Percentiles rank a stretch among this genome's conserved stretches.
Conservation (phyloP, 2,888 invertebrate genomes). For the Reticulitermes lucifugus region DNA sequence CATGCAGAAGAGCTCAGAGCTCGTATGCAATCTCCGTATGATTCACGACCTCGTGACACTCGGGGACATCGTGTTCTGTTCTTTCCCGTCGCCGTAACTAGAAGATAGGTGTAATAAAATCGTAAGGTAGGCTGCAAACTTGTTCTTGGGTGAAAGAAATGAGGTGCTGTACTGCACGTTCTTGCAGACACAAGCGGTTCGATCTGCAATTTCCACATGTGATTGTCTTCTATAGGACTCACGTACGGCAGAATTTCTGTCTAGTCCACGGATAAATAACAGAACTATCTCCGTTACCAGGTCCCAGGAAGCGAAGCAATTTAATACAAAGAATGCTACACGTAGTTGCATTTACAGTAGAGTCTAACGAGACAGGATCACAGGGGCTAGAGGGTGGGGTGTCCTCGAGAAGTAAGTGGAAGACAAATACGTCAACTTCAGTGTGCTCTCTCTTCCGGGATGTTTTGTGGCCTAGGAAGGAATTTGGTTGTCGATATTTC, state of each 20-base stretch:
- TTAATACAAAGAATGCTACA: too few relatives aligned
- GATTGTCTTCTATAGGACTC: not conserved
- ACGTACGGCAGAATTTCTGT: not conserved
- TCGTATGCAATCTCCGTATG: conserved; percentile 1
- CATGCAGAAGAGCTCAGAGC: not conserved
- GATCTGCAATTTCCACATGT: too few relatives aligned
- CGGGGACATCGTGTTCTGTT: conserved; percentile 37
- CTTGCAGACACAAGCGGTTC: not conserved
- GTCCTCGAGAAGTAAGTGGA: too few relatives aligned
- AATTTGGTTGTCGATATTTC: too few relatives aligned
- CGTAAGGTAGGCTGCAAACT: not conserved
- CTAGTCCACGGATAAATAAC: not conserved
- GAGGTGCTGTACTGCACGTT: not conserved
- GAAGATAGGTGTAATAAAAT: conserved; percentile 39
- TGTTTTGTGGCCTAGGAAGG: too few relatives aligned
- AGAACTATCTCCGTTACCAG: too few relatives aligned
- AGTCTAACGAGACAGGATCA: too few relatives aligned
- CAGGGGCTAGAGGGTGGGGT: too few relatives aligned
- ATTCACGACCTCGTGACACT: conserved; percentile 47
- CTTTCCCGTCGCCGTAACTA: not conserved
- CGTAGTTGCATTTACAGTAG: too few relatives aligned
- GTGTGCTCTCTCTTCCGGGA: too few relatives aligned
- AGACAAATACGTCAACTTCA: too few relatives aligned
- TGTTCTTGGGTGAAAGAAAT: not conserved
- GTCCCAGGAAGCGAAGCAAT: too few relatives aligned